phyloP scores from a whole-genome alignment of 2,888 invertebrate genomes.

The Dichetophora obliterata region DNA sequence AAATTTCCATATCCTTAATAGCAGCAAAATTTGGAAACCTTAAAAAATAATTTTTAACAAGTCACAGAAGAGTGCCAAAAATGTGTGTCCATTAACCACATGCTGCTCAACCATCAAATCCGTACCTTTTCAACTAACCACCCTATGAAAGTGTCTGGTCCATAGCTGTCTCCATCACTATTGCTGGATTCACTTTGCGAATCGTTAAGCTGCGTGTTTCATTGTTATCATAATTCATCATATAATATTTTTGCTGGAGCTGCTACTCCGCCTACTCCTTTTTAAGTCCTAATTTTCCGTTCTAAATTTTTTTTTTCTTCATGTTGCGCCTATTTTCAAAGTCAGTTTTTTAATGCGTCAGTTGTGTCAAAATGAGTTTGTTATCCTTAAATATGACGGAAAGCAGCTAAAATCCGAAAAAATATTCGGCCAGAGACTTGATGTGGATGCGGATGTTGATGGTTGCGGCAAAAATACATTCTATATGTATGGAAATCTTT shows the following conservation, averaged over 20 bases:
- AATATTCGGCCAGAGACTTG: background rate
- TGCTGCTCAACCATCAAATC: slow-evolving; percentile 18
- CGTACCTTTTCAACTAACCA: background rate
- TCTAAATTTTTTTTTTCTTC: slow-evolving; percentile 26
- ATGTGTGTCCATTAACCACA: slow-evolving; percentile 48
- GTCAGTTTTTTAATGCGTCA: slow-evolving; percentile 60
- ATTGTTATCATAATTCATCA: slow-evolving; percentile 64
- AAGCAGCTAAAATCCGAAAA: slow-evolving; percentile 27
- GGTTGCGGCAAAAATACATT: background rate
- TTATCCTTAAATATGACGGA: slow-evolving; percentile 61
- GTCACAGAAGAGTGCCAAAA: slow-evolving; percentile 3
- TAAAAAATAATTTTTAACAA: slow-evolving; percentile 22
- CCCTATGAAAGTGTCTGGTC: background rate
- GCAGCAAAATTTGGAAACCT: too few relatives aligned
- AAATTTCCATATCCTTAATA: too few relatives aligned
- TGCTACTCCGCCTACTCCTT: slow-evolving; percentile 46
- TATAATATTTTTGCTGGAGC: slow-evolving; percentile 28
- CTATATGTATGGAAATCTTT: background rate
- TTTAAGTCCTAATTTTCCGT: slow-evolving; percentile 35
- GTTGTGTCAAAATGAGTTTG: slow-evolving; percentile 65
- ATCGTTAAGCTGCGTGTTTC: slow-evolving; percentile 48
- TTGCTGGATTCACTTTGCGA: background rate
- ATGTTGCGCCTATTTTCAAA: slow-evolving; percentile 47
- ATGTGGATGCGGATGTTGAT: slow-evolving; percentile 18
- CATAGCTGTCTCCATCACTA: background rate